Evolutionary conservation across 2,113 vertebrate genomes (phyloP), one percentile per base, ranked within the genome.

Genomic region (Etheostoma cragini): DNA sequence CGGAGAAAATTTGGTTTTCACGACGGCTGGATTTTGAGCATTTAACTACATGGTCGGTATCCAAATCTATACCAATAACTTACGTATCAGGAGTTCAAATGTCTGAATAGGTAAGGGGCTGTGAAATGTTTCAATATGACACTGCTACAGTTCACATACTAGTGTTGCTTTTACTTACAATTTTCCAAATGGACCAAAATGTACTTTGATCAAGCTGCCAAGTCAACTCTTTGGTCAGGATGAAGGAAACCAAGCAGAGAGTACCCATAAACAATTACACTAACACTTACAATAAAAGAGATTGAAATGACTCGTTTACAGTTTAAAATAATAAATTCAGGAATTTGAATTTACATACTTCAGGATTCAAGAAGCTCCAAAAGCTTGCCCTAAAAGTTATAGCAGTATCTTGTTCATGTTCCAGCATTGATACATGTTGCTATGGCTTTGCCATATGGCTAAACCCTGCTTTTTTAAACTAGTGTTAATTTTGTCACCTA

Each of bases 391-490:
- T 4, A 52, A 13, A 56, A 46, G 14, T 56, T 46, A 42, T 11
- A 35, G 33, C 11, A 35, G 0, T 7, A 22, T 56, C 71, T 60
- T 45, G 21, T 60, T 75, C 8, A 16, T 10, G 24, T 58, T 62
- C 33, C 30, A 64, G 57, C 19, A 49, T 2, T 72, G 76, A 79
- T 57, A 72, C 58, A 76, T 62, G 38, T 66, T 24, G 19, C 72
- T 16, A 57, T 67, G 53, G 19, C 81, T 87, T 84, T 68, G 14
- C 21, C 16, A 24, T 54, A 2, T 58, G 24, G 62, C 52, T 76
- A 58, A 83, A 81, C 35, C 63, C 47, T 64, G 30, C 45, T 52
- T 63, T 79, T 77, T 71, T 30, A 3, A 30, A 30, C 2, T 30
- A 30, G 4, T 30, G 3, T 4, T 30, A 3, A 30, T 30, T 30